A percentile compares a stretch with the other conserved stretches of the same genome.
phyloP scores from a whole-genome alignment of 2,888 invertebrate genomes.

The Cremastinae sp. region DNA sequence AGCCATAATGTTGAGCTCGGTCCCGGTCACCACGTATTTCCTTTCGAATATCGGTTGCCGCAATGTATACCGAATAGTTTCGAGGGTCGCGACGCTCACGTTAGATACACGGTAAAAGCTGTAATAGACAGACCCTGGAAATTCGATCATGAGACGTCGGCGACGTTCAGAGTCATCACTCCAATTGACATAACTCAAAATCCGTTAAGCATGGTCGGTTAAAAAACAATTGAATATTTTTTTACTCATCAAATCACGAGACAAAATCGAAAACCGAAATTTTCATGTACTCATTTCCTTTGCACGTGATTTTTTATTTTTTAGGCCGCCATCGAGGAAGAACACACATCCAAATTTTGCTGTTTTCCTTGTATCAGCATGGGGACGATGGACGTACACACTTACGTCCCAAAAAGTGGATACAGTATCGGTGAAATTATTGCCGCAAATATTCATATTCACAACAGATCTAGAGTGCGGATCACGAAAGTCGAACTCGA shows the following conservation, averaged over 20 bases:
- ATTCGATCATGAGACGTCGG: constrained; percentile 89
- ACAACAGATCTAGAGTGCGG: constrained; percentile 64
- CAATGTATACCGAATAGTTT: constrained; percentile 89
- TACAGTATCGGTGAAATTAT: constrained; percentile 70
- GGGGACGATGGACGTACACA: constrained; percentile 65
- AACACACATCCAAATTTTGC: constrained; percentile 65
- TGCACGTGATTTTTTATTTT: too few species aligned
- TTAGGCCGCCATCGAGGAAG: constrained; percentile 58
- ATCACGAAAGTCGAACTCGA: constrained; percentile 56
- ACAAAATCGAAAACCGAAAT: too few species aligned
- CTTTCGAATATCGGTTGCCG: constrained; percentile 89
- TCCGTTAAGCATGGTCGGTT: constrained; percentile 37
- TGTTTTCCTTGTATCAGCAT: constrained; percentile 65
- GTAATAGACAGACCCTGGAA: constrained; percentile 90
- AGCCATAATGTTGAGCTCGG: constrained; percentile 85
- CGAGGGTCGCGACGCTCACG: constrained; percentile 84
- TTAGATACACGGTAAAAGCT: constrained; percentile 90
- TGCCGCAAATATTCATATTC: constrained; percentile 65
- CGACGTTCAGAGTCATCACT: constrained; percentile 89
- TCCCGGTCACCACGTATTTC: constrained; percentile 87
- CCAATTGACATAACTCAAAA: constrained; percentile 88
- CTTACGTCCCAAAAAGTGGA: constrained; percentile 65
- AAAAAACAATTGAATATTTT: neutral
- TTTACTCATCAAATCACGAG: too few species aligned
- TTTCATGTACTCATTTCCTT: too few species aligned